A percentile compares a stretch with the other conserved stretches of the same genome.
These are phyloP conservation scores for Beris chalybata DNA, from an alignment of 2,888 invertebrate species.

Conservation along the genomic window DNA sequence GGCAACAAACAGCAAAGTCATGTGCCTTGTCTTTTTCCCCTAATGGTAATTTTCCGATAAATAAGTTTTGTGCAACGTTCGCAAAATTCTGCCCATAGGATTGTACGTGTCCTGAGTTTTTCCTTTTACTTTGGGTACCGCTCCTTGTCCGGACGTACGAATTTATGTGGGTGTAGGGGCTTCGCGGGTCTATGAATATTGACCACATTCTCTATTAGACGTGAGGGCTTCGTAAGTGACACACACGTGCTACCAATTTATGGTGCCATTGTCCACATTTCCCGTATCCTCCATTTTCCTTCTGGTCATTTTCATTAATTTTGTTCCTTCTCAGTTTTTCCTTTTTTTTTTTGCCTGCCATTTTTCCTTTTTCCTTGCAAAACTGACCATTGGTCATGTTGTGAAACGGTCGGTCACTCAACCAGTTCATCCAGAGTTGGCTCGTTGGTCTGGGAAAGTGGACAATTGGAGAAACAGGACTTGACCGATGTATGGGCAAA, in stretches of 20 bases:
- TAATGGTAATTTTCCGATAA: slow-evolving; percentile 30
- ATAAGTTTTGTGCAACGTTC: slow-evolving; percentile 27
- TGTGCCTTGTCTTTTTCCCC: slow-evolving; percentile 24
- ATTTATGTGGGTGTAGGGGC: neutral
- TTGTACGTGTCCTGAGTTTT: neutral
- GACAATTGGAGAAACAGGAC: slow-evolving; percentile 16
- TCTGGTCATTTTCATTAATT: slow-evolving; percentile 1
- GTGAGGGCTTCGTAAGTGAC: slow-evolving; percentile 20
- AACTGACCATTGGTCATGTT: neutral
- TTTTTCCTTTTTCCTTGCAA: neutral
- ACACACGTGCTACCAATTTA: slow-evolving; percentile 30
- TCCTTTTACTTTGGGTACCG: neutral
- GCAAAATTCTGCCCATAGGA: slow-evolving; percentile 5
- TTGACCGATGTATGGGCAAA: slow-evolving; percentile 24
- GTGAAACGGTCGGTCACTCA: slow-evolving; percentile 1
- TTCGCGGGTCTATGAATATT: slow-evolving; percentile 20
- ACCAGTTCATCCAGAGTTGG: slow-evolving; percentile 1
- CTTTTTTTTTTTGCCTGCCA: neutral
- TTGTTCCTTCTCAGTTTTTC: neutral
- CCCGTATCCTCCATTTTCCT: neutral
- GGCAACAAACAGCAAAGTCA: slow-evolving; percentile 5
- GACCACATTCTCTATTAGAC: slow-evolving; percentile 24
- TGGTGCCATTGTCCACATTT: slow-evolving; percentile 13
- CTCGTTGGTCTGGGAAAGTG: slow-evolving; percentile 1
- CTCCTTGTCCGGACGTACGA: neutral